Evolutionary conservation across 2,113 vertebrate species (phyloP).

Genomic region (Boleophthalmus pectinirostris): DNA sequence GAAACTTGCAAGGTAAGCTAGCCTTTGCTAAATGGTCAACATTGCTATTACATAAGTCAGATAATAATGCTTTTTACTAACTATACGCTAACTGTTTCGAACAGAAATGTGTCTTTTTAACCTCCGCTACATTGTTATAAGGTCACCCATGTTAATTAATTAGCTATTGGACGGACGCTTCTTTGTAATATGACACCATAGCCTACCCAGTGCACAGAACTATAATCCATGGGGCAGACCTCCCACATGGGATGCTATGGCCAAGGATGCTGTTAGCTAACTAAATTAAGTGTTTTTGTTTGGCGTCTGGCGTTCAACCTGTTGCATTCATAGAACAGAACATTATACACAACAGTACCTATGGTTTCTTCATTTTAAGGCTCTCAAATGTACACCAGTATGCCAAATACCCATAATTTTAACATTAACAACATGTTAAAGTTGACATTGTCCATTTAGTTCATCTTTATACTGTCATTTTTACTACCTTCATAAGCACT

Average conservation of each 20-base stretch:
- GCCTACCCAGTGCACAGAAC: neutral
- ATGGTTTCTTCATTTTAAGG: no score
- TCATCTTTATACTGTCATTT: neutral
- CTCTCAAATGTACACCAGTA: no score
- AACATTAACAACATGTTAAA: no score
- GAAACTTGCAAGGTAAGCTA: slow-evolving; percentile 48
- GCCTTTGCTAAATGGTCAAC: slow-evolving; percentile 31
- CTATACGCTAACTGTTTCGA: neutral
- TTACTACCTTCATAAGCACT: neutral
- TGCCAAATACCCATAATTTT: no score
- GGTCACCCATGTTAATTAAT: slow-evolving; percentile 34
- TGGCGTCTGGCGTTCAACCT: slow-evolving; percentile 39
- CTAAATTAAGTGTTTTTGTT: no score
- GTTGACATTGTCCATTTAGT: neutral
- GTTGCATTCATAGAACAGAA: slow-evolving; percentile 31
- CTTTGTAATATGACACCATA: slow-evolving; percentile 26
- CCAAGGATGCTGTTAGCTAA: neutral
- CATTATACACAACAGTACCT: neutral
- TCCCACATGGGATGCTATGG: neutral
- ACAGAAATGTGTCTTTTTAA: neutral
- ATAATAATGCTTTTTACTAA: neutral
- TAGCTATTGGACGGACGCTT: slow-evolving; percentile 28
- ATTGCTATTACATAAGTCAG: neutral
- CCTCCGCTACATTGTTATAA: neutral
- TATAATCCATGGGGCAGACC: neutral